Evolutionary conservation across 2,797 vertebrate species (phyloP).

Genomic region (Neosilurus mollespiculum): DNA sequence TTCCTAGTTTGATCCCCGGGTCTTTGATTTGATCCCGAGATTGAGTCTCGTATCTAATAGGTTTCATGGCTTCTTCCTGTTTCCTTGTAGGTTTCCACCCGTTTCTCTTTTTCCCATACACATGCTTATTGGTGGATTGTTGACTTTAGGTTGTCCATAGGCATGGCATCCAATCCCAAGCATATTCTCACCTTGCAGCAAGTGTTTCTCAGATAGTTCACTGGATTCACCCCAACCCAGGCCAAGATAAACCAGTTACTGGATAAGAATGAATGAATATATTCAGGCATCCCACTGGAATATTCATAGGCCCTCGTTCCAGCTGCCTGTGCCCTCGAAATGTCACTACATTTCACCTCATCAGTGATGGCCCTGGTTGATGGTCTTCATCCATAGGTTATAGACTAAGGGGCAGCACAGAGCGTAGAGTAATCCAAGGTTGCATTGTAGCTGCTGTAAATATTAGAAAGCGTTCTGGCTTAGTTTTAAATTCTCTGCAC

Average conservation of each 20-base stretch:
- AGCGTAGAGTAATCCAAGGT: neutral
- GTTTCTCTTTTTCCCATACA: neutral
- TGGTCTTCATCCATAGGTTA: neutral
- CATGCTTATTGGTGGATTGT: neutral
- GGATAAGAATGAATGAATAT: slow-evolving; percentile 10
- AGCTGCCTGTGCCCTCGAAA: neutral
- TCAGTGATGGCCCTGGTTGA: neutral
- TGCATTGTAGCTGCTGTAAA: neutral
- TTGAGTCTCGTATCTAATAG: neutral
- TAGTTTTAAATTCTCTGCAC: neutral
- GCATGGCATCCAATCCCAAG: neutral
- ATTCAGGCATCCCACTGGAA: neutral
- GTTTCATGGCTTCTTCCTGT: neutral
- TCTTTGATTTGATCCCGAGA: neutral
- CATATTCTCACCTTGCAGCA: neutral
- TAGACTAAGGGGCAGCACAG: neutral
- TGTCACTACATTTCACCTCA: slow-evolving; percentile 7
- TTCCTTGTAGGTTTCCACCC: neutral
- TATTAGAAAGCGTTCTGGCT: neutral
- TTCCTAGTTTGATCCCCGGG: neutral
- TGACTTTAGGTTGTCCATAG: neutral
- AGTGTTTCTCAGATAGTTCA: slow-evolving; percentile 5
- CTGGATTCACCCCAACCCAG: neutral
- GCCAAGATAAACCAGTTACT: neutral
- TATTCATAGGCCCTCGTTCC: neutral